Base-by-base conservation (phyloP, 2,797 vertebrate species). In the Dermochelys coriacea region DNA sequence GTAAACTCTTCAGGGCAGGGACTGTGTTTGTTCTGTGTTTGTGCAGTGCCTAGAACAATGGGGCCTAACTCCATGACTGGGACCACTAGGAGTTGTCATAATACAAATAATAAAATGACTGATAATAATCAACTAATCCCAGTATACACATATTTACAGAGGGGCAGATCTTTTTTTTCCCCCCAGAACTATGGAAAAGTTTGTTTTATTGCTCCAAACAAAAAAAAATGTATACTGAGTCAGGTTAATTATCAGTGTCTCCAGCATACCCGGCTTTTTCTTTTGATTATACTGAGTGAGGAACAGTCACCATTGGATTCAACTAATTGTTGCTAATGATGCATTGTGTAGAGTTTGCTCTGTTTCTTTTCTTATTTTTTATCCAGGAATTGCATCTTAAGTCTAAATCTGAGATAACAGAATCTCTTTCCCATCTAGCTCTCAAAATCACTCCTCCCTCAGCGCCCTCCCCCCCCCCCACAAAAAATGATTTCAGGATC, bases 251-350 rank as follows among this genome's bases (percentile, higher is more conserved):
- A 25, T 49, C 29, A 77, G 45, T 18, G 4, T 16, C 71, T 8
- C 27, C 45, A 77, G 45, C 25, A 47, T 49, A 31, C 14, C 45
- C 15, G 91, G 45, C 68, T 91, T 57, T 86, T 1, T 86, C 49
- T 3, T 34, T 88, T 87, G 45, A 71, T 81, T 92, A 81, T 52
- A 87, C 93, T 41, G 12, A 34, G 12, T 79, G 47, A 93, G 45
- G 61, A 84, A 89, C 82, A 59, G 21, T 14, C 15, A 3, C 74
- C 5, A 80, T 91, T 80, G 57, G 49, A 59, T 87, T 52, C 77
- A 64, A 21, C 19, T 45, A 50, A 41, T 79, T 29, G 15, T 52
- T 80, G 23, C 8, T 41, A 45, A 64, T 14, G 86, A 16, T 45
- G 59, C 21, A 47, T 45, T 80, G 37, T 47, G 25, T 1, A 51